Conservation (phyloP, 2,797 vertebrate species). For the Sebastes nivosus region DNA sequence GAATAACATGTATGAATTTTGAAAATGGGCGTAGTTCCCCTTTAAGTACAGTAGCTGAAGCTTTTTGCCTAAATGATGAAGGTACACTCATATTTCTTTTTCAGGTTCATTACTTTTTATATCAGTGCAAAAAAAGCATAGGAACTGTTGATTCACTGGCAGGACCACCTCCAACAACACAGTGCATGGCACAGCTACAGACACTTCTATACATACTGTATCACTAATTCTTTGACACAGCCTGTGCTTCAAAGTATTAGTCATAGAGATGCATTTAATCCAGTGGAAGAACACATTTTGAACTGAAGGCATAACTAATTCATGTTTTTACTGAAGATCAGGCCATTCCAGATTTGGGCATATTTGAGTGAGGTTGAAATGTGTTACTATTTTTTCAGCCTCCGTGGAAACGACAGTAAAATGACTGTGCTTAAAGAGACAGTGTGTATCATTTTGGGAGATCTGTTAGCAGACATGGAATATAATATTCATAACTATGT, state of each 20-base stretch:
- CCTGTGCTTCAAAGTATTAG: conserved; percentile 37
- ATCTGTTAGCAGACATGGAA: no score
- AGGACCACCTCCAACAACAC: conserved; percentile 46
- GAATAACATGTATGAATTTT: no score
- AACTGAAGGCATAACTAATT: conserved; percentile 29
- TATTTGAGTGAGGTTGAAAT: not conserved
- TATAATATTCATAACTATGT: no score
- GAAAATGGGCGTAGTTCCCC: no score
- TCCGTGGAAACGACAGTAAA: not conserved
- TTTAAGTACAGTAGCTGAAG: conserved; percentile 18
- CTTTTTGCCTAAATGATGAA: conserved; percentile 22
- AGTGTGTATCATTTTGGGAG: no score
- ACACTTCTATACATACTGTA: conserved; percentile 18
- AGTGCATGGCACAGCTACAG: conserved; percentile 49
- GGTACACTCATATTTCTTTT: conserved; percentile 30
- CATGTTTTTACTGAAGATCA: conserved; percentile 10
- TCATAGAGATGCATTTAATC: conserved; percentile 18
- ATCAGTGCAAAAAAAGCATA: conserved; percentile 69
- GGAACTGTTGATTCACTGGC: conserved; percentile 35
- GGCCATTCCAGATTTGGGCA: not conserved
- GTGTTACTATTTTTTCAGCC: not conserved
- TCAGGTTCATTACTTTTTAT: conserved; percentile 40
- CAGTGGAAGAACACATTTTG: conserved; percentile 21
- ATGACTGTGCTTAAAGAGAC: not conserved
- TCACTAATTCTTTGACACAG: conserved; percentile 28